A percentile compares a stretch with the other conserved stretches of the same genome.
phyloP scores from a whole-genome alignment of 2,888 invertebrate genomes.

The Eilema griseolum region DNA sequence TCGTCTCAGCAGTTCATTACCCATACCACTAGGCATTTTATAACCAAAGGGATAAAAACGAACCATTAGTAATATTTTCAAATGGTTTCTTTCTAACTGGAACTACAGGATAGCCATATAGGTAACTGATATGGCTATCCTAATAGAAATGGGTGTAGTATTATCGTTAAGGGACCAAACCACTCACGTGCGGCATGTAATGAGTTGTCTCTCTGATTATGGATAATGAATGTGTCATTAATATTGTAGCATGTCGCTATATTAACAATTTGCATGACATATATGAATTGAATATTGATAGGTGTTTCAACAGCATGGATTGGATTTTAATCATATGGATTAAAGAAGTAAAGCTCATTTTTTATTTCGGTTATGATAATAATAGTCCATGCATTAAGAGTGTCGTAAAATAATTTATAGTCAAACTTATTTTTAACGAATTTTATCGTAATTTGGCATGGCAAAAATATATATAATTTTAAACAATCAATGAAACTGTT shows the following conservation, averaged over 20 bases:
- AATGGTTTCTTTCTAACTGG: neutral
- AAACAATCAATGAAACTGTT: too few species aligned
- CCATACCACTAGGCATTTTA: too few species aligned
- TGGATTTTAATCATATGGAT: neutral
- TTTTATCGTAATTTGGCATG: too few species aligned
- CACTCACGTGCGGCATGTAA: constrained; percentile 69
- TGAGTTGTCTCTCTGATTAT: constrained; percentile 47
- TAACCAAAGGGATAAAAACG: too few species aligned
- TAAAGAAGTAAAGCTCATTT: neutral
- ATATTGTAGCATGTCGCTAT: constrained; percentile 23
- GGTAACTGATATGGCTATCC: constrained; percentile 63
- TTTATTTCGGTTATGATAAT: neutral
- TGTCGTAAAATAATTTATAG: neutral
- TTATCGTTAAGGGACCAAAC: constrained; percentile 50
- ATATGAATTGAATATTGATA: neutral
- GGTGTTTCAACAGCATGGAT: neutral
- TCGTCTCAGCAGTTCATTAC: too few species aligned
- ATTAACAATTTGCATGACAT: constrained; percentile 8
- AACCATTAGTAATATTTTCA: too few species aligned
- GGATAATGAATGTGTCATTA: constrained; percentile 36
- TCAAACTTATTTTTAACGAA: too few species aligned
- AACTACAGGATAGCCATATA: neutral
- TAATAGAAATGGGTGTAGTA: constrained; percentile 48
- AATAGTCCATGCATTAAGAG: neutral
- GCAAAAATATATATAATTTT: too few species aligned